These are phyloP conservation scores for Oryzias javanicus DNA, from an alignment of 2,113 vertebrate species.

Conservation along the genomic window DNA sequence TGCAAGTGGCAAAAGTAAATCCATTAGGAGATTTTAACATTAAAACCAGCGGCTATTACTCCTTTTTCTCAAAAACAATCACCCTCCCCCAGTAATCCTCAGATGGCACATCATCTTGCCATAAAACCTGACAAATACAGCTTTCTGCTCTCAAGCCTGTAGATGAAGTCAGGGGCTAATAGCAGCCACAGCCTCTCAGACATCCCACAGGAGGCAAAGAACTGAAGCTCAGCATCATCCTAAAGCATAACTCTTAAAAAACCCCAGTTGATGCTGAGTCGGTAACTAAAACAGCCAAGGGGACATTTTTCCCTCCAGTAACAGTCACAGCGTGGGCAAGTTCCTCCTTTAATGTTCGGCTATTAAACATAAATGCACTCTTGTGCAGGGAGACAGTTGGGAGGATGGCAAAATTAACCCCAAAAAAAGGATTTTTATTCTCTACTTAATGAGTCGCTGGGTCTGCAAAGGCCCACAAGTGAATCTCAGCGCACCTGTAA, in stretches of 20 bases:
- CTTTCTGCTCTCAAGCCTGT: conserved; percentile 15
- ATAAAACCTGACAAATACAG: conserved; percentile 1
- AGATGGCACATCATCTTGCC: conserved; percentile 8
- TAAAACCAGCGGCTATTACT: conserved; percentile 22
- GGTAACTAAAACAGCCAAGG: conserved; percentile 65
- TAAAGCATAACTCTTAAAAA: conserved; percentile 56
- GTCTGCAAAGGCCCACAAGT: not conserved
- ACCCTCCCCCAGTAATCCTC: conserved; percentile 1
- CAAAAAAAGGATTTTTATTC: conserved; percentile 38
- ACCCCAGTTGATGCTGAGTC: conserved; percentile 60
- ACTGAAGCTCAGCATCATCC: conserved; percentile 27
- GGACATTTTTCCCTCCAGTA: conserved; percentile 51
- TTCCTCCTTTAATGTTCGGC: conserved; percentile 60
- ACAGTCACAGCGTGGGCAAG: conserved; percentile 53
- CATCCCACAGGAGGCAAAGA: conserved; percentile 27
- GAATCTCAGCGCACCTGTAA: conserved; percentile 81
- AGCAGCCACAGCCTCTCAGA: conserved; percentile 36
- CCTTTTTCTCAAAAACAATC: conserved; percentile 16
- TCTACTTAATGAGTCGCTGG: conserved; percentile 36
- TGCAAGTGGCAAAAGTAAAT: conserved; percentile 1
- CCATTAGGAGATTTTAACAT: conserved; percentile 6
- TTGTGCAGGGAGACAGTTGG: conserved; percentile 50
- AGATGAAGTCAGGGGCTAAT: conserved; percentile 39
- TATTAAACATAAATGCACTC: conserved; percentile 75
- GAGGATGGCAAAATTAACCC: conserved; percentile 32